Evolutionary conservation across 2,888 invertebrate species (phyloP), one percentile per base, ranked within the genome.

Genomic region (Hypsopygia costalis): DNA sequence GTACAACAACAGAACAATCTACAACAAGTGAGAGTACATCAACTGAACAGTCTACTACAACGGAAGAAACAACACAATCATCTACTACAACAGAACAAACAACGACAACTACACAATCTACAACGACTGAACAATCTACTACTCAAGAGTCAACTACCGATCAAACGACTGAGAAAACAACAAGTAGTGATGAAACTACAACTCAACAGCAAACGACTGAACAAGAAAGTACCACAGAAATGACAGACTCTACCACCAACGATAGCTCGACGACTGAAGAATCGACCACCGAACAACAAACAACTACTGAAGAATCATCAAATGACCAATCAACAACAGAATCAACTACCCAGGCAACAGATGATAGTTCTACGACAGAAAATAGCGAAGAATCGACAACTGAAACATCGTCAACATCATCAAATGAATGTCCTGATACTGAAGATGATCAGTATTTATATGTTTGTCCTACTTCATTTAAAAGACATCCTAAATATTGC

Each of bases 401-500:
- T 34, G 58, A 64, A 53, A 38, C 37, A 29, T 8, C 37, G 5
- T 36, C 40, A 9, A 55, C 45, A 53, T 55, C 69, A 39, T 55
- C 75, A 28, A 70, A 80, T 38, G 65, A 91, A 69, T 88, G 91
- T 72, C 81, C 90, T 5, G 76, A 92, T 54, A 81, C 93, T 6
- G 91, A 93, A 37, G 91, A 92, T 11, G 93, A 94, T 47, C 95
- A 96, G 78, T 87, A 93, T 48, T 78, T 93, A 8, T 90, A 93
- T 41, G 91, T 95, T 1, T 96, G 96, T 65, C 96, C 96, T 6
- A 94, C 95, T 4, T 95, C 95, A 27, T 96, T 96, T 77, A 91
- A 91, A 62, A 90, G 95, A 49, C 95, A 96, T 89, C 95, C 96
- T 0, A 94, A 94, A 68, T 93, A 93, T 63, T 96, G 96, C 59